Base-by-base conservation (phyloP, 2,797 vertebrate genomes). In the Sebastes dallii region DNA sequence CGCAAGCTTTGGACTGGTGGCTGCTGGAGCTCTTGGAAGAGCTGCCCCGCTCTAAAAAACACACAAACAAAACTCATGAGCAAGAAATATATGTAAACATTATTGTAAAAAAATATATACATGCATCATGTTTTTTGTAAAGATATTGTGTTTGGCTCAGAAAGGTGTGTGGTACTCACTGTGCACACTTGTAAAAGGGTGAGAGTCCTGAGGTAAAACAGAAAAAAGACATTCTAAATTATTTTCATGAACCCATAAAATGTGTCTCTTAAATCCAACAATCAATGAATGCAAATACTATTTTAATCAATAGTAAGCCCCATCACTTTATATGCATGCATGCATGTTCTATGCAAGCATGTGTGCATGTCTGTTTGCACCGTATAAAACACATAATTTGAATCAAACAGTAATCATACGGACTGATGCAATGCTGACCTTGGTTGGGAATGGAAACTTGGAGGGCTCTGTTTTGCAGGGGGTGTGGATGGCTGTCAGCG, bases 391-490 rank as follows among this genome's bases (percentile, higher is more conserved):
- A 74, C 5, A 56, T 24, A 8, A 60, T 60, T 59, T 60, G 27
- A 82, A 75, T 77, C 11, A 30, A 66, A 69, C 20, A 18, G 66
- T 52, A 54, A 70, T 83, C 11, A 29, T 13, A 77, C 32, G 13
- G 56, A 66, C 20, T 30, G 72, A 61, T 52, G 69, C 34, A 55
- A 52, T 25, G 50, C 97, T 96, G 95, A 99, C 99, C 98, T 99
- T 99, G 27, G 97, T 98, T 74, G 99, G 98, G 91, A 99, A 99
- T 91, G 98, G 98, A 95, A 99, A 99, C 93, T 99, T 99, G 82
- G 98, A 99, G 65, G 97, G 98, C 93, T 99, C 99, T 6, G 98
- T 99, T 97, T 99, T 99, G 96, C 98, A 99, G 77, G 99, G 98
- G 56, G 99, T 99, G 85, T 99, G 99, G 92, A 99, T 99, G 92